Evolutionary conservation across 2,113 vertebrate species (phyloP).

Genomic region (Gavia stellata): DNA sequence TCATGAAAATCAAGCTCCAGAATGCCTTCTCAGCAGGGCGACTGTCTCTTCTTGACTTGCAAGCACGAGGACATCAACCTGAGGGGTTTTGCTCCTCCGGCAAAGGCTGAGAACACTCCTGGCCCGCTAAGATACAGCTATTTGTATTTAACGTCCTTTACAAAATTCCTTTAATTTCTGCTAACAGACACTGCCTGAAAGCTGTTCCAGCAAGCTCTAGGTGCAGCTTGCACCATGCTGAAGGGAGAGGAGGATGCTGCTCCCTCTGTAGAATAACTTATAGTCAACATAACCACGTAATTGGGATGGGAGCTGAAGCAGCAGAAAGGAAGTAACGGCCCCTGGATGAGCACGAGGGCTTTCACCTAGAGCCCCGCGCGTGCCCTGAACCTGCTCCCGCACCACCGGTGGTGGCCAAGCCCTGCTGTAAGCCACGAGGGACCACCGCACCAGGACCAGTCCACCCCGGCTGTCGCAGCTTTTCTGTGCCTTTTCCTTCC

Average conservation of each 20-base stretch:
- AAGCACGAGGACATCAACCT: background rate
- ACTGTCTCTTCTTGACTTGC: background rate
- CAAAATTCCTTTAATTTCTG: conserved; percentile 28
- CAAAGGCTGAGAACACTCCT: background rate
- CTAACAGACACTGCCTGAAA: background rate
- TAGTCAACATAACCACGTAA: background rate
- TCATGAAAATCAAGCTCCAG: background rate
- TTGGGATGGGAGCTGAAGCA: background rate
- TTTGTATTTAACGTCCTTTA: conserved; percentile 32
- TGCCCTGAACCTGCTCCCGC: background rate
- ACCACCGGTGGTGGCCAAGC: background rate
- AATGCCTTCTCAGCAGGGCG: background rate
- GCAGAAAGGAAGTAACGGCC: background rate
- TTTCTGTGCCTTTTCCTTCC: background rate
- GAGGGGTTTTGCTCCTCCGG: background rate
- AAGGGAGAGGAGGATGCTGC: background rate
- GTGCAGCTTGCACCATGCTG: background rate
- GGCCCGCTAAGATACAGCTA: background rate
- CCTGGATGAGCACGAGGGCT: background rate
- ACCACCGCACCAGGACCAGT: background rate
- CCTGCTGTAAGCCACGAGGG: background rate
- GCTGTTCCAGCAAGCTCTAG: background rate
- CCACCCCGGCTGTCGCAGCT: background rate
- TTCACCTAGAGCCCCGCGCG: background rate
- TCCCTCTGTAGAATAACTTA: conserved; percentile 12